Evolutionary conservation across 2,888 invertebrate species (phyloP).

Genomic region (Graphium colonna): DNA sequence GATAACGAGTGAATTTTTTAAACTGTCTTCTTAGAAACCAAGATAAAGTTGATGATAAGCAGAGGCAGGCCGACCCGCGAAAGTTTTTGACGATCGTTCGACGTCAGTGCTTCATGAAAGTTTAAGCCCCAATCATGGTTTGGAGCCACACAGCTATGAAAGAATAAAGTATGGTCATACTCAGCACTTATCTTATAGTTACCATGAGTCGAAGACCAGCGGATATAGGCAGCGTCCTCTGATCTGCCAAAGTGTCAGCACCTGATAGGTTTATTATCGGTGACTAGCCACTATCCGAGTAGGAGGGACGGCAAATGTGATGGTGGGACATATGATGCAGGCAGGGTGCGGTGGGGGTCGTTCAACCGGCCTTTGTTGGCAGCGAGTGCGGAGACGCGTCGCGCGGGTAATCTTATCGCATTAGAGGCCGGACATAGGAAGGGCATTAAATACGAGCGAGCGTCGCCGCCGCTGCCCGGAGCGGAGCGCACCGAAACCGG

Average conservation of each 20-base stretch:
- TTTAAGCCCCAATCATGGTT: no score
- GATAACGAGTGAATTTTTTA: constrained; percentile 52
- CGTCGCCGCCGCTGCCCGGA: constrained; percentile 67
- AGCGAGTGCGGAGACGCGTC: constrained; percentile 29
- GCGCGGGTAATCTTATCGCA: constrained; percentile 70
- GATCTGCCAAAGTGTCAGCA: no score
- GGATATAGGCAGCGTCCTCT: no score
- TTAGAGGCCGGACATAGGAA: constrained; percentile 78
- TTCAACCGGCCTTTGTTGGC: constrained; percentile 14
- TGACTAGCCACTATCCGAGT: no score
- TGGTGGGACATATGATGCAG: no score
- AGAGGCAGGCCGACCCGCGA: constrained; percentile 1
- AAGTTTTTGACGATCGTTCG: neutral
- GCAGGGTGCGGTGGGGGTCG: neutral
- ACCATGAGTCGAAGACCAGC: no score
- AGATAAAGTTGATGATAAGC: constrained; percentile 67
- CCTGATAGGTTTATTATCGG: no score
- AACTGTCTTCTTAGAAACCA: constrained; percentile 63
- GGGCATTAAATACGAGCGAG: constrained; percentile 77
- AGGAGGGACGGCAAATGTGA: no score
- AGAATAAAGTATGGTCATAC: no score
- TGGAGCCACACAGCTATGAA: no score
- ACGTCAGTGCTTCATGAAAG: neutral
- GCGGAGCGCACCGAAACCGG: constrained; percentile 77
- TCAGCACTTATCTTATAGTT: no score